These are phyloP conservation scores for Pandion haliaetus DNA, from an alignment of 2,113 vertebrate genomes.

Conservation along the genomic window DNA sequence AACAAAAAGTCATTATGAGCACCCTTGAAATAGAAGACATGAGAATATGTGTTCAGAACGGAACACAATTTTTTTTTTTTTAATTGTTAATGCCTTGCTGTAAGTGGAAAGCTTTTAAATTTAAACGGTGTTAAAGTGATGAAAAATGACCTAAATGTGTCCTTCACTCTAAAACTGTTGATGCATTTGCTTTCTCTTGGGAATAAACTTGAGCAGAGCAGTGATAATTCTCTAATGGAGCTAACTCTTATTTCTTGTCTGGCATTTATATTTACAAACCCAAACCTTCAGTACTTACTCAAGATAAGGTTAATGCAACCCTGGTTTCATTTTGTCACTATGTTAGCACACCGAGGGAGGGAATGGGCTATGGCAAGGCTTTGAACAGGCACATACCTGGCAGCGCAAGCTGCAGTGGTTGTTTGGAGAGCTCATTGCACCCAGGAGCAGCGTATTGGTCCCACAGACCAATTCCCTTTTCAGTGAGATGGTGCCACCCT, in stretches of 20 bases:
- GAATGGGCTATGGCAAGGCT: neutral
- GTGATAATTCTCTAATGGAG: neutral
- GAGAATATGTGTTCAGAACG: neutral
- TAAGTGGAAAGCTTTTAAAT: neutral
- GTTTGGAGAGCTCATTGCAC: neutral
- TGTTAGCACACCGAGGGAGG: neutral
- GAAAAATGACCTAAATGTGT: neutral
- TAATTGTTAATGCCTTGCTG: neutral
- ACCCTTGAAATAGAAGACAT: neutral
- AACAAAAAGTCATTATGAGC: neutral
- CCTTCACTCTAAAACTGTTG: neutral
- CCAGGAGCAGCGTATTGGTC: neutral
- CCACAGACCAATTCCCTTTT: neutral
- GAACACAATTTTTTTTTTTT: neutral
- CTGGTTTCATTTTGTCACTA: neutral
- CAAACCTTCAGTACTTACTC: neutral
- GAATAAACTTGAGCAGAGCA: neutral
- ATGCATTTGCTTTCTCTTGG: neutral
- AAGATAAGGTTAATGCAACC: neutral
- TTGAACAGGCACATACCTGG: neutral
- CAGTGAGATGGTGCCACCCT: neutral
- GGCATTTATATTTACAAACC: neutral
- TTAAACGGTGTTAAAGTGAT: neutral
- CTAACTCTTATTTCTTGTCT: neutral
- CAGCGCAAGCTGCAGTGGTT: neutral